Evolutionary conservation across 2,797 vertebrate genomes (phyloP), one percentile per base, ranked within the genome.

Genomic region (Buceros bicornis): DNA sequence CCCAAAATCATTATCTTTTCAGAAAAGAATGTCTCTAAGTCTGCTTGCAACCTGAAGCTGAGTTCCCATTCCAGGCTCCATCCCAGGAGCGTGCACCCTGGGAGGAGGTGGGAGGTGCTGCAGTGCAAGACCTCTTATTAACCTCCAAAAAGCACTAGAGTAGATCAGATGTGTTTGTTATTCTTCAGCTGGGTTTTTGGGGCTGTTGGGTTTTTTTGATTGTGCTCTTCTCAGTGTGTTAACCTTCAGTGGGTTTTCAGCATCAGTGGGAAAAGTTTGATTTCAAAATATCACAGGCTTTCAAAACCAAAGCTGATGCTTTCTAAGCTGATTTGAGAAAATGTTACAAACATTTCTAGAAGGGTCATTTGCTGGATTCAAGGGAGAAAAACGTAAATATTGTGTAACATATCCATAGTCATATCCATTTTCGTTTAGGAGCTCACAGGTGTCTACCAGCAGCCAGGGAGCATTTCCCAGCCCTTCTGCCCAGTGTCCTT

Each of bases 101-200:
- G 11, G 6, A 1, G 0, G 0, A 13, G 16, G 14, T 13, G 10
- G 37, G 37, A 40, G 37, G 37, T 47, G 48, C 61, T 56, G 69
- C 47, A 64, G 25, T 2, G 2, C 0, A 3, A 58, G 29, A 72
- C 60, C 20, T 13, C 5, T 40, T 26, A 8, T 25, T 37, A 29
- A 29, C 26, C 22, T 58, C 71, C 13, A 8, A 67, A 77, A 89
- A 73, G 50, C 45, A 67, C 25, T 24, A 13, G 67, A 54, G 57
- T 24, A 56, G 57, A 25, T 77, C 29, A 76, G 35, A 48, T 28
- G 8, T 40, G 11, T 48, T 67, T 24, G 16, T 11, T 57, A 21
- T 54, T 54, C 24, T 29, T 24, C 14, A 16, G 25, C 28, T 16
- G 25, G 25, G 50, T 26, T 53, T 28, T 26, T 53, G 26, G 28